These are phyloP conservation scores for Drosophila lini DNA, from an alignment of 1,140 invertebrate genomes.

Conservation along the genomic window DNA sequence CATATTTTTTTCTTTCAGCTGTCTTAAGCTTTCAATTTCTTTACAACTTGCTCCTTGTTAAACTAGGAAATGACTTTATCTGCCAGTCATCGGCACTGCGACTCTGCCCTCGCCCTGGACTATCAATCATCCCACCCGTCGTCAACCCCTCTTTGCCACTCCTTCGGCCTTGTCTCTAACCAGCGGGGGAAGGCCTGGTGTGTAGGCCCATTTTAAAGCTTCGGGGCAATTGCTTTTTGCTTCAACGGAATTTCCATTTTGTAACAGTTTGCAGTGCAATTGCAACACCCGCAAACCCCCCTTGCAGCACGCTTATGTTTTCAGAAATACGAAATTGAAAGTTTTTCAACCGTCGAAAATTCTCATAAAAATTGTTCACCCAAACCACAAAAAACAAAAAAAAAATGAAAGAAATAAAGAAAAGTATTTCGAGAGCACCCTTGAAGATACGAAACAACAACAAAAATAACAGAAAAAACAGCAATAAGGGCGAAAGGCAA, in stretches of 20 bases:
- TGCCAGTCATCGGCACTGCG: neutral
- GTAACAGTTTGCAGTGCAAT: slow-evolving; percentile 69
- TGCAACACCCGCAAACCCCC: slow-evolving; percentile 8
- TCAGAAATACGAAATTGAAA: slow-evolving; percentile 79
- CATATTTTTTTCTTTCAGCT: too few relatives aligned
- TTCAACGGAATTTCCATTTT: slow-evolving; percentile 74
- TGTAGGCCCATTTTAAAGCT: slow-evolving; percentile 25
- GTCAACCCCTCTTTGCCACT: neutral
- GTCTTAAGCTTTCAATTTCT: neutral
- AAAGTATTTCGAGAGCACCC: slow-evolving; percentile 65
- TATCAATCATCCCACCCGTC: slow-evolving; percentile 5
- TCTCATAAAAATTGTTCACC: slow-evolving; percentile 77
- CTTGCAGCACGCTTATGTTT: slow-evolving; percentile 43
- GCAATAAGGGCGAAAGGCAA: slow-evolving; percentile 14
- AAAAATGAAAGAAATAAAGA: slow-evolving; percentile 25
- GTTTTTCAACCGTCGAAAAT: slow-evolving; percentile 76
- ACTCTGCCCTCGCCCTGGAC: slow-evolving; percentile 16
- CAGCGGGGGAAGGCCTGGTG: neutral
- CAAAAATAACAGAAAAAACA: slow-evolving; percentile 31
- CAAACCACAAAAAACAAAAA: slow-evolving; percentile 58
- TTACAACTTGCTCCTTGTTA: neutral
- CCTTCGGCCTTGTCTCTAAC: slow-evolving; percentile 4
- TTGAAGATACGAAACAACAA: slow-evolving; percentile 63
- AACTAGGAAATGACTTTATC: slow-evolving; percentile 21
- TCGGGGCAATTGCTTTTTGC: slow-evolving; percentile 70